Percentiles rank a stretch among this genome's conserved stretches.
Evolutionary conservation across 1,140 invertebrate species (phyloP).

Genomic region (Magallana ariakensis): DNA sequence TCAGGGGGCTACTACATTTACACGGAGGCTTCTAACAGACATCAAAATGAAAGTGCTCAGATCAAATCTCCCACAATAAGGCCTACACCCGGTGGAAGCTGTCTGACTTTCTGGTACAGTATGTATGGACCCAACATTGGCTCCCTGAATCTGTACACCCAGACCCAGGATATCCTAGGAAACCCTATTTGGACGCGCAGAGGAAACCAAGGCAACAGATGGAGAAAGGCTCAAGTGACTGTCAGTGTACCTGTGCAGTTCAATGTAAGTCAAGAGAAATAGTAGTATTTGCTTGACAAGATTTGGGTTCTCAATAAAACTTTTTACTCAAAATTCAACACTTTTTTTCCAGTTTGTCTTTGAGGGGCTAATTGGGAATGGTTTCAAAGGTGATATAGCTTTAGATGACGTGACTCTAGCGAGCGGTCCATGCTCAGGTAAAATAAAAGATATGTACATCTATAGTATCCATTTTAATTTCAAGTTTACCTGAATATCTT

Average conservation of each 20-base stretch:
- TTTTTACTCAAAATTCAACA: background rate
- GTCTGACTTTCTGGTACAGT: constrained; percentile 65
- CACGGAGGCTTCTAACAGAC: constrained; percentile 67
- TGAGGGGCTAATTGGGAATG: constrained; percentile 82
- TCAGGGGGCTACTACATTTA: constrained; percentile 73
- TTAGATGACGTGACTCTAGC: constrained; percentile 69
- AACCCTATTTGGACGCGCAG: constrained; percentile 68
- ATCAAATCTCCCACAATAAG: constrained; percentile 48
- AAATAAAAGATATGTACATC: no score
- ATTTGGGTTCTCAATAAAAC: background rate
- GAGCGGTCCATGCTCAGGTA: constrained; percentile 64
- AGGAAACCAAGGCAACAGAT: constrained; percentile 71
- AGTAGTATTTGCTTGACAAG: background rate
- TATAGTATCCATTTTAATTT: no score
- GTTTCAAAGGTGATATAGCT: constrained; percentile 71
- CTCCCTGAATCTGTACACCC: constrained; percentile 61
- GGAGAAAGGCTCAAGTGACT: constrained; percentile 66
- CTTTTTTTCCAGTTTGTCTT: constrained; percentile 82
- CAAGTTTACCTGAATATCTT: no score
- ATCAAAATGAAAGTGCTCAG: constrained; percentile 79
- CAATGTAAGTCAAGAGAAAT: constrained; percentile 57
- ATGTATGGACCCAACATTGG: constrained; percentile 66
- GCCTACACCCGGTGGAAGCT: constrained; percentile 44
- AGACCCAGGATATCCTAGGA: constrained; percentile 49
- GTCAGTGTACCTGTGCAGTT: constrained; percentile 59